These are phyloP conservation scores for Sceloporus tristichus DNA, from an alignment of 2,113 vertebrate genomes.

Conservation along the genomic window DNA sequence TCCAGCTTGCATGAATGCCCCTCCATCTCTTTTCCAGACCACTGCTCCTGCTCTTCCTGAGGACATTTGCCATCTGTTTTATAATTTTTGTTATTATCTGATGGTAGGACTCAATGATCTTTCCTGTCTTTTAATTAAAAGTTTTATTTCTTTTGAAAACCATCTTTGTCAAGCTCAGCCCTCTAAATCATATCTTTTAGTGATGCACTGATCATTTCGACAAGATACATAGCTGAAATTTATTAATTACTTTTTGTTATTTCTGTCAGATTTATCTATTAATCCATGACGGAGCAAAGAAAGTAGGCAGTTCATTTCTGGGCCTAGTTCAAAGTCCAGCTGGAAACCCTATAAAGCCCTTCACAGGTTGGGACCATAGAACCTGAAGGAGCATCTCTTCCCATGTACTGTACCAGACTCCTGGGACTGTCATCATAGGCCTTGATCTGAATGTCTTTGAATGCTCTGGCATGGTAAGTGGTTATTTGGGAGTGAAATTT, in stretches of 20 bases:
- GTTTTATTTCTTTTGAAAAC: slow-evolving; percentile 75
- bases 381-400: too few relatives aligned
- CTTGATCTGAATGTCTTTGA: too few relatives aligned
- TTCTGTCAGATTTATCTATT: slow-evolving; percentile 66
- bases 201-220: slow-evolving; percentile 71
- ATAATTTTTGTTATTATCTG: slow-evolving; percentile 73
- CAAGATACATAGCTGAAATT: slow-evolving; percentile 66
- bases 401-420: too few relatives aligned
- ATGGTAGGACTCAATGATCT: slow-evolving; percentile 73
- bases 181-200: slow-evolving; percentile 69
- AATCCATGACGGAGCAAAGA: too few relatives aligned
- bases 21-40: slow-evolving; percentile 59
- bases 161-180: slow-evolving; percentile 71
- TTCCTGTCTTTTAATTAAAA: slow-evolving; percentile 78
- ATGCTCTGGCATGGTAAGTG: too few relatives aligned
- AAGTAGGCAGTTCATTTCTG: too few relatives aligned
- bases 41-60: slow-evolving; percentile 63
- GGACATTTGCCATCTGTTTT: slow-evolving; percentile 73
- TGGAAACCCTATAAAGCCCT: too few relatives aligned
- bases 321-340: too few relatives aligned
- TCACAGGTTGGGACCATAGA: too few relatives aligned
- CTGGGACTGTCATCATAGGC: too few relatives aligned
- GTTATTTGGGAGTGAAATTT: too few relatives aligned
- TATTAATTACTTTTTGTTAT: slow-evolving; percentile 71
- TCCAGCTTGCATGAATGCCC: background rate